Conservation (phyloP, 2,797 vertebrate genomes). For the Periophthalmus magnuspinnatus region DNA sequence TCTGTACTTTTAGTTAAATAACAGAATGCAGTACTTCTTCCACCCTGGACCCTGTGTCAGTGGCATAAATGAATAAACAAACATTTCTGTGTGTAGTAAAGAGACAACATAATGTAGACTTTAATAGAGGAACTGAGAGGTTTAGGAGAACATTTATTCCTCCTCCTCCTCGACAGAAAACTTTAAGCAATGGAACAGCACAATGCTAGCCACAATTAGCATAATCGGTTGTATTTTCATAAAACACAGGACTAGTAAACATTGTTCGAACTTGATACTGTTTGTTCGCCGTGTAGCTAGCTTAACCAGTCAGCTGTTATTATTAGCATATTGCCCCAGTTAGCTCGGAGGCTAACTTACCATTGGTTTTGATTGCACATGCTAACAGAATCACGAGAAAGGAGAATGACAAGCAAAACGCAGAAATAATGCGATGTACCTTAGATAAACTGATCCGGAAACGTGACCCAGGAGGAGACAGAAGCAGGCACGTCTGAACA, state of each 20-base stretch:
- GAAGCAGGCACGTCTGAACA: fast-evolving
- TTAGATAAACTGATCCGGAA: background rate
- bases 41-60: too few species aligned
- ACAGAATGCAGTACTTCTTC: too few species aligned
- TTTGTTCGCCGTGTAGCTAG: fast-evolving
- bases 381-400: constrained; percentile 5
- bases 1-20: too few species aligned
- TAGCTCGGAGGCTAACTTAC: constrained; percentile 47
- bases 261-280: background rate
- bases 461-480: fast-evolving
- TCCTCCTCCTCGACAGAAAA: background rate
- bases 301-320: background rate
- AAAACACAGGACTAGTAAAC: background rate
- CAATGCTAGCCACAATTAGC: background rate
- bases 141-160: background rate
- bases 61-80: background rate
- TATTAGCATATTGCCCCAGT: constrained; percentile 13
- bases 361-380: constrained; percentile 25
- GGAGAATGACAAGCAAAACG: background rate
- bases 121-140: background rate
- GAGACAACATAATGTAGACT: too few species aligned
- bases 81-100: background rate
- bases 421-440: background rate
- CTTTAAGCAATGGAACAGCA: background rate
- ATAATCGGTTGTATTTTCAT: background rate